Conservation (phyloP, 2,888 invertebrate genomes). For the Adelognathus sp. region DNA sequence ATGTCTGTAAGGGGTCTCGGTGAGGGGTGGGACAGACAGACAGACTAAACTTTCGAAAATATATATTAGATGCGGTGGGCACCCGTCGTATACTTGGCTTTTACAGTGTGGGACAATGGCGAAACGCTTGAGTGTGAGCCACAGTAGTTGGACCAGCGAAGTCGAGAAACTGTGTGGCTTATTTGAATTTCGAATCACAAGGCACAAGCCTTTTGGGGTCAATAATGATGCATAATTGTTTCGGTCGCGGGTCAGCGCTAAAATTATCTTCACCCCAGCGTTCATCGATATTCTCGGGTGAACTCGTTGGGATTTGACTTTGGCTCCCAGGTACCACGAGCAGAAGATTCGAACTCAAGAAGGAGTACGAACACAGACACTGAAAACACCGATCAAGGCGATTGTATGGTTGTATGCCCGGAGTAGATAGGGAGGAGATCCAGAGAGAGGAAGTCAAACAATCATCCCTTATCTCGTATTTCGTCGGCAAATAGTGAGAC, state of each 20-base stretch:
- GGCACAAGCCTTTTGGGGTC: too few species aligned
- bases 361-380: neutral
- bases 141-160: neutral
- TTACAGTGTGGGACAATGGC: neutral
- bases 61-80: too few species aligned
- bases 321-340: neutral
- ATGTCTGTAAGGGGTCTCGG: too few species aligned
- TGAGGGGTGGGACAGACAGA: too few species aligned
- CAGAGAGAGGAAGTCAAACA: constrained; percentile 42
- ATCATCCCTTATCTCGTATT: constrained; percentile 55
- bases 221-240: constrained; percentile 6
- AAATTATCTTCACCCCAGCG: neutral
- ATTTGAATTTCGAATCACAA: neutral
- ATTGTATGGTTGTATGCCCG: constrained; percentile 2
- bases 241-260: neutral
- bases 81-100: too few species aligned
- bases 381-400: constrained; percentile 2
- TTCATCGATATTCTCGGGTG: neutral
- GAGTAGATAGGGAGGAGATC: neutral
- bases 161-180: neutral
- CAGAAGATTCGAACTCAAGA: neutral
- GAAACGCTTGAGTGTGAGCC: neutral
- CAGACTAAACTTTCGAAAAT: too few species aligned
- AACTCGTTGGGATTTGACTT: constrained; percentile 8
- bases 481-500: constrained; percentile 49